phyloP scores from a whole-genome alignment of 2,888 invertebrate species.

The Nomada hirtipes region DNA sequence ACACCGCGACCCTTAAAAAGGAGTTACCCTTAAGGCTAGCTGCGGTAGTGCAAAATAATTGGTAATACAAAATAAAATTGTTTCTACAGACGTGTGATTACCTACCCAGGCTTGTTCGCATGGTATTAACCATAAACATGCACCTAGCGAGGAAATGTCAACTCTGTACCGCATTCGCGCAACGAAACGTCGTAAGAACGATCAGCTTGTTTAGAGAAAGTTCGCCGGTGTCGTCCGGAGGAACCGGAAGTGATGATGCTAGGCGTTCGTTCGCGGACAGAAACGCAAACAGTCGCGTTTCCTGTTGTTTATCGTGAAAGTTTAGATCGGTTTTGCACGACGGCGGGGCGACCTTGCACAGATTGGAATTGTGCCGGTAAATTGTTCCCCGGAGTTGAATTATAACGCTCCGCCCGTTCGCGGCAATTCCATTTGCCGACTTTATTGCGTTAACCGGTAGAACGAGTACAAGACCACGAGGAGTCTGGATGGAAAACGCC shows the following conservation, averaged over 20 bases:
- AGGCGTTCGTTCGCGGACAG: background rate
- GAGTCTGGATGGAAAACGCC: constrained; percentile 44
- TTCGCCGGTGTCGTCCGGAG: background rate
- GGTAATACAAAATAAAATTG: background rate
- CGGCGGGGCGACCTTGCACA: constrained; percentile 61
- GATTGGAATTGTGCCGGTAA: constrained; percentile 74
- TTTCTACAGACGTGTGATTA: too few species aligned
- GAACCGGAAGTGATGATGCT: background rate
- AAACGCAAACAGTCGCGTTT: constrained; percentile 50
- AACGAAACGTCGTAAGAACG: background rate
- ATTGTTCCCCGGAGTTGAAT: constrained; percentile 78
- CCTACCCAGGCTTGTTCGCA: background rate
- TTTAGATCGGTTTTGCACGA: constrained; percentile 69
- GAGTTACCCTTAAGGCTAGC: constrained; percentile 7
- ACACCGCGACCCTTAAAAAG: constrained; percentile 1
- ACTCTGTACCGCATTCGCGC: background rate
- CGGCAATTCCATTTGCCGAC: constrained; percentile 72
- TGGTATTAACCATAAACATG: background rate
- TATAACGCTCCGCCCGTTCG: constrained; percentile 73
- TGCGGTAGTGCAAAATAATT: constrained; percentile 15
- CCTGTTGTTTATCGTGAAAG: constrained; percentile 72
- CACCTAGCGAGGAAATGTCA: background rate
- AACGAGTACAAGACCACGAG: constrained; percentile 45
- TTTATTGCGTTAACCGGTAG: constrained; percentile 70
- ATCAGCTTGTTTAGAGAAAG: constrained; percentile 2